Evolutionary conservation across 2,113 vertebrate species (phyloP).

Genomic region (Silurus asotus): DNA sequence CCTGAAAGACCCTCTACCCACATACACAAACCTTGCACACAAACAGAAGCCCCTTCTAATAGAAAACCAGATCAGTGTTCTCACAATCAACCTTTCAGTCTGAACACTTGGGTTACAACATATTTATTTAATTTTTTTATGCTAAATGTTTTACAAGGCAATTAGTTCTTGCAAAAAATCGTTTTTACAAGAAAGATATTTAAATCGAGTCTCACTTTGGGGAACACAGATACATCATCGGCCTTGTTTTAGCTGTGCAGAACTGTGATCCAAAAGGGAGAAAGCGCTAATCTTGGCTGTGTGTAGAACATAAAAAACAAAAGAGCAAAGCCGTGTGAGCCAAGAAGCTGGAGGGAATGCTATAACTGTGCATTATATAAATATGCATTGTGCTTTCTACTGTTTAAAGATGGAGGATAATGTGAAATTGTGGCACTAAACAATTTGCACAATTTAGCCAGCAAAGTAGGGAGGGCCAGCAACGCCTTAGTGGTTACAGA

Average conservation of each 20-base stretch:
- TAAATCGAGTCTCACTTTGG: background rate
- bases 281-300: background rate
- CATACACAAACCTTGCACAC: slow-evolving; percentile 16
- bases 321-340: background rate
- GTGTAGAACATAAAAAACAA: background rate
- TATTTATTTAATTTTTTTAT: background rate
- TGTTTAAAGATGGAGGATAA: background rate
- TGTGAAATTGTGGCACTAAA: background rate
- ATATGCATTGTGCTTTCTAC: background rate
- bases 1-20: background rate
- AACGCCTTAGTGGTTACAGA: background rate
- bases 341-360: background rate
- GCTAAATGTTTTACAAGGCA: background rate
- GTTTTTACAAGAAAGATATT: background rate
- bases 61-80: background rate
- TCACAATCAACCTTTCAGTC: background rate
- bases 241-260: background rate
- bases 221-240: background rate
- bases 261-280: background rate
- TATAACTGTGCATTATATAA: background rate
- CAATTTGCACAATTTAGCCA: background rate
- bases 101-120: background rate
- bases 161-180: background rate
- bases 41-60: background rate
- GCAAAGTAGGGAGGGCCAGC: background rate